A percentile compares a stretch with the other conserved stretches of the same genome.
phyloP scores from a whole-genome alignment of 2,888 invertebrate genomes.

The Dione juno region DNA sequence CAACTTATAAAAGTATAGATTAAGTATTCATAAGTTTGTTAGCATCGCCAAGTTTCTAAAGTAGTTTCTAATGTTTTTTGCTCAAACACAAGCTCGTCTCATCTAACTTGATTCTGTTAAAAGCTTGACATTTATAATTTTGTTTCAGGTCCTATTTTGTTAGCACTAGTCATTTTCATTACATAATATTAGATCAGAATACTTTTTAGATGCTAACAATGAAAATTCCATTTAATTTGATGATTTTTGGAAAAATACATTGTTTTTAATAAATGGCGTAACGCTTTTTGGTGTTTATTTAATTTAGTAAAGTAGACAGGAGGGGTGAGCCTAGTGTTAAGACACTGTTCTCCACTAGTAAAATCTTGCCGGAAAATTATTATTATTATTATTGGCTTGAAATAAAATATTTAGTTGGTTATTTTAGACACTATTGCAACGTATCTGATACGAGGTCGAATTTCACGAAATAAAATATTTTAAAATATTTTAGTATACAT shows the following conservation, averaged over 20 bases:
- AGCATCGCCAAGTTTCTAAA: constrained; percentile 13
- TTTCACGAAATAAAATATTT: too few relatives aligned
- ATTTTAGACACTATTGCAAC: too few relatives aligned
- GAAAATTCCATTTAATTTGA: not conserved
- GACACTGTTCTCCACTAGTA: too few relatives aligned
- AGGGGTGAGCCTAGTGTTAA: not conserved
- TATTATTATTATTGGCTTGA: too few relatives aligned
- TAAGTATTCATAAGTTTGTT: constrained; percentile 22
- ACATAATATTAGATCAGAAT: too few relatives aligned
- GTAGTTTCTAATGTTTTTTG: constrained; percentile 23
- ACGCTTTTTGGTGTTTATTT: not conserved
- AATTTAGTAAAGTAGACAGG: too few relatives aligned
- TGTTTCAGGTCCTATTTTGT: not conserved
- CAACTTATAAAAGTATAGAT: constrained; percentile 18
- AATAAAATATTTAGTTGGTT: too few relatives aligned
- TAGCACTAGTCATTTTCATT: not conserved
- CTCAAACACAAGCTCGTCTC: constrained; percentile 3
- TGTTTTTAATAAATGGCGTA: too few relatives aligned
- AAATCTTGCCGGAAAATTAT: too few relatives aligned
- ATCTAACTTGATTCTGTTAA: not conserved
- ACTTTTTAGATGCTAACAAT: not conserved
- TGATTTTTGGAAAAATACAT: not conserved
- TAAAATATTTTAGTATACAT: too few relatives aligned
- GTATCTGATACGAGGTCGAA: too few relatives aligned
- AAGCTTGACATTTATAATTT: constrained; percentile 8